A percentile compares a stretch with the other conserved stretches of the same genome.
These are phyloP conservation scores for Diabrotica virgifera DNA, from an alignment of 1,140 invertebrate genomes.

Conservation along the genomic window DNA sequence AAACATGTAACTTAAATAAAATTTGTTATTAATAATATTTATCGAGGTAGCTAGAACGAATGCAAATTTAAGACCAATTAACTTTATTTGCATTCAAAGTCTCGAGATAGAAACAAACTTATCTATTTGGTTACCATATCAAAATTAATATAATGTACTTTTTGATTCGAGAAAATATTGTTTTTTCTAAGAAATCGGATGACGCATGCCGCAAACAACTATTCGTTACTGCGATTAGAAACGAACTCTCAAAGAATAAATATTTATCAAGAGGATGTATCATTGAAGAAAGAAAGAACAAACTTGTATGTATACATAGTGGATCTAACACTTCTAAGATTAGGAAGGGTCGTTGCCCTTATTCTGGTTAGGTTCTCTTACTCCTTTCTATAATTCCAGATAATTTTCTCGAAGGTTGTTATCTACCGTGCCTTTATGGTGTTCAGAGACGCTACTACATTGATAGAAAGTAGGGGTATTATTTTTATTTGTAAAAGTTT, in stretches of 20 bases:
- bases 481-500: background rate
- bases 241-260: background rate
- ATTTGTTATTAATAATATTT: too few species aligned
- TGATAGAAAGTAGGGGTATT: background rate
- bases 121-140: background rate
- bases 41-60: too few species aligned
- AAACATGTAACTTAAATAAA: too few species aligned
- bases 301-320: constrained; percentile 4
- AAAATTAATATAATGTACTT: background rate
- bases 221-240: background rate
- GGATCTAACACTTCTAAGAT: constrained; percentile 31
- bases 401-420: background rate
- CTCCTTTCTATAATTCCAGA: constrained; percentile 16
- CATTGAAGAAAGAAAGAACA: constrained; percentile 2
- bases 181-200: too few species aligned
- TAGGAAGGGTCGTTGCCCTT: constrained; percentile 35
- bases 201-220: background rate
- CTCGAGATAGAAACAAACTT: background rate
- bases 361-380: background rate
- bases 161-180: constrained; percentile 1
- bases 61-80: background rate
- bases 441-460: background rate
- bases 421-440: background rate
- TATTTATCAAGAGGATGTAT: background rate
- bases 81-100: background rate